Evolutionary conservation across 2,888 invertebrate genomes (phyloP).

Genomic region (Brachypterus glaber): DNA sequence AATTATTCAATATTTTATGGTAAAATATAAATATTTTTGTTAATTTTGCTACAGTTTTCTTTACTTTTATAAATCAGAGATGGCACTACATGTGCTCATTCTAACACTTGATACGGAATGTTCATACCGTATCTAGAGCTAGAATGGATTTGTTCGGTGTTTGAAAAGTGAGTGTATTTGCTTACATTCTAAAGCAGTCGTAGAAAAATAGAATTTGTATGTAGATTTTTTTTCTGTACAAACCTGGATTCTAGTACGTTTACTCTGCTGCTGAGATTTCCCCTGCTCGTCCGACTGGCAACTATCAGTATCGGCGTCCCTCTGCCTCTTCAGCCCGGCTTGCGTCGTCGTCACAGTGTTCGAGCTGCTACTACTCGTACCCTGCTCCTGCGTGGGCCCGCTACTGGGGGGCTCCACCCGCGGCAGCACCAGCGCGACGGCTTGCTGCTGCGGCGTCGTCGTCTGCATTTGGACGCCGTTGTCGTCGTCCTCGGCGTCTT

Average conservation of each 20-base stretch:
- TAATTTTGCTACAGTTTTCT: too few relatives aligned
- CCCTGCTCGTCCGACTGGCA: slow-evolving; percentile 41
- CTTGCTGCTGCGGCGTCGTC: slow-evolving; percentile 46
- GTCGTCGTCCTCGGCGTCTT: slow-evolving; percentile 47
- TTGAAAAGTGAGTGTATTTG: too few relatives aligned
- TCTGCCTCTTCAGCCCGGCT: slow-evolving; percentile 51
- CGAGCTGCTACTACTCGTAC: slow-evolving; percentile 45
- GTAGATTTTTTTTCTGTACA: slow-evolving; percentile 6
- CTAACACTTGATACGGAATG: too few relatives aligned
- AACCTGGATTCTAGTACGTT: slow-evolving; percentile 49
- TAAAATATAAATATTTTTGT: too few relatives aligned
- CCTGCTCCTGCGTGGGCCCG: slow-evolving; percentile 37
- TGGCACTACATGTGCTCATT: too few relatives aligned
- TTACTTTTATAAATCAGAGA: too few relatives aligned
- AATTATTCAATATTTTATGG: too few relatives aligned
- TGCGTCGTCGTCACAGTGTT: slow-evolving; percentile 62
- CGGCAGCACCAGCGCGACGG: slow-evolving; percentile 61
- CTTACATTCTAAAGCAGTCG: too few relatives aligned
- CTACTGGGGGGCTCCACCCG: slow-evolving; percentile 53
- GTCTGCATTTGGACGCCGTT: slow-evolving; percentile 38
- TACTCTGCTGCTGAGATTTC: slow-evolving; percentile 41
- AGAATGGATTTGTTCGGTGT: too few relatives aligned
- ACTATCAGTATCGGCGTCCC: slow-evolving; percentile 48
- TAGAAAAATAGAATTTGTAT: neutral
- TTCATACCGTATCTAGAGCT: too few relatives aligned